Evolutionary conservation across 2,888 invertebrate species (phyloP).

Genomic region (Ernsta delagoae): DNA sequence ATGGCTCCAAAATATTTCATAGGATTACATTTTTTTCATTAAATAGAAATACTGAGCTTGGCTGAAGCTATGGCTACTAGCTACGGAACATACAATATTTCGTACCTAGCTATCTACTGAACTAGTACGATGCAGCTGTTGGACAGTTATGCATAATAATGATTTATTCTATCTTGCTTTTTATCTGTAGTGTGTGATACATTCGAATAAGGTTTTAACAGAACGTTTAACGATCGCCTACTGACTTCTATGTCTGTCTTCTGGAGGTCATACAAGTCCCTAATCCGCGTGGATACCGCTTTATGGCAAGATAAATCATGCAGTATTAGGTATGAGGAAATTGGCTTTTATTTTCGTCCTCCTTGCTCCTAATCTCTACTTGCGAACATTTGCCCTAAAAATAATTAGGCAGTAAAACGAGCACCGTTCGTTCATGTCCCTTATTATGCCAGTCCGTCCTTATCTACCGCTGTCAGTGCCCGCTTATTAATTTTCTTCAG

Average conservation of each 20-base stretch:
- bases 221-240: too few species aligned
- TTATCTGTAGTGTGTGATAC: too few species aligned
- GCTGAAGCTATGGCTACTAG: too few species aligned
- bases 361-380: constrained; percentile 26
- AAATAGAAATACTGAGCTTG: too few species aligned
- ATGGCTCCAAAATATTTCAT: too few species aligned
- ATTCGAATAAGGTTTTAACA: neutral
- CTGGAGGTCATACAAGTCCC: neutral
- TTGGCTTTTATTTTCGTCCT: constrained; percentile 30
- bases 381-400: constrained; percentile 33
- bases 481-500: constrained; percentile 50
- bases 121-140: too few species aligned
- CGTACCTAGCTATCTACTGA: too few species aligned
- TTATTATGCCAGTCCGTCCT: constrained; percentile 50
- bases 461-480: constrained; percentile 53
- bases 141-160: too few species aligned
- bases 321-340: constrained; percentile 30
- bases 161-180: too few species aligned
- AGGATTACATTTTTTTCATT: too few species aligned
- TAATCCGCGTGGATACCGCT: neutral
- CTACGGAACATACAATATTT: too few species aligned
- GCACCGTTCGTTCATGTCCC: constrained; percentile 47
- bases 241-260: neutral
- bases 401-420: constrained; percentile 41
- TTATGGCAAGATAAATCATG: constrained; percentile 26